Base-by-base conservation (phyloP, 2,888 invertebrate genomes). In the Mongoloraphidia duomilia region DNA sequence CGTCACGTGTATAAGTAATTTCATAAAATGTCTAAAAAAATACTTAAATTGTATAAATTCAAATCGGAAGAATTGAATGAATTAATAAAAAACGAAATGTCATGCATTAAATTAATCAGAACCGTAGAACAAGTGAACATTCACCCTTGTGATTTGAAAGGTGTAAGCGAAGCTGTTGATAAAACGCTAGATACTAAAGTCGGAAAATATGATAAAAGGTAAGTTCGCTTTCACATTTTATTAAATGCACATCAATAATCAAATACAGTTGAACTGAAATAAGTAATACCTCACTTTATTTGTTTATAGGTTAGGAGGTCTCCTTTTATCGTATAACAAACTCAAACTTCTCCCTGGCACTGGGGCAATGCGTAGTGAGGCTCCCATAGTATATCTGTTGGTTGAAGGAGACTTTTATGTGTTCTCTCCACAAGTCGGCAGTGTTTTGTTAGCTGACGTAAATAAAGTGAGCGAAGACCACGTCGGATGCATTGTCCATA, bases 351-450 rank as follows among this genome's bases (percentile, higher is more conserved):
- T 78, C 11, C 74, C 73, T 51, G 66, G 73, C 55, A 59, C 73
- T 42, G 82, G 80, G n/a, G 64, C 68, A 12, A 75, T 81, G 49
- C 66, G 76, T 51, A 71, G 76, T 59, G 82, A 82, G 56, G 74
- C 74, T 56, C 73, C 75, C 52, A 79, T 74, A 56, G 73, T 82
- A 52, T 78, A 82, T 60, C 67, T 81, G 52, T 76, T 81, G 66
- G 71, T 84, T 3, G 72, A 77, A 62, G 82, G 78, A 13, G 80
- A 83, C 57, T 83, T 82, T 61, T 82, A 78, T 60, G 65, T 84
- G 53, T 82, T 83, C 60, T 72, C 71, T 54, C 84, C 84, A 10
- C 62, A 66, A 61, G 65, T 80, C 44, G 82, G 79, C 3, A 74
- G 74, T 51, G 69, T 65, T 35, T 61, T 84, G 43, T 74, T 70